These are phyloP conservation scores for Chaetorhynchus papuensis DNA, from an alignment of 2,113 vertebrate species.

Conservation along the genomic window DNA sequence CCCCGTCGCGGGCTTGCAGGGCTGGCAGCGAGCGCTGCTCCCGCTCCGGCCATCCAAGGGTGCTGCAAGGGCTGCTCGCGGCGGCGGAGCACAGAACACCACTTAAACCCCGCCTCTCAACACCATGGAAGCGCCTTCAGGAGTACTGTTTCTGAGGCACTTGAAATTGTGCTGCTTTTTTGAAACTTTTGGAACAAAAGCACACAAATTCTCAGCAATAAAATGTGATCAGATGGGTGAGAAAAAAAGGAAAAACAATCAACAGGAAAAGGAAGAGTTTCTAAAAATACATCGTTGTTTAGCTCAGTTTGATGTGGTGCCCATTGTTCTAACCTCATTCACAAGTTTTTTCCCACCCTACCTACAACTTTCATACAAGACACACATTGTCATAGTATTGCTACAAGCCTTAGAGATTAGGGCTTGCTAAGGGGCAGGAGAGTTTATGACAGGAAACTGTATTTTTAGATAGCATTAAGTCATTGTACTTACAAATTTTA, in stretches of 20 bases:
- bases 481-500: constrained; percentile 89
- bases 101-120: neutral
- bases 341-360: constrained; percentile 68
- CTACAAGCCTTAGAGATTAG: neutral
- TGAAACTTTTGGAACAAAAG: neutral
- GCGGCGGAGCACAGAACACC: rapidly evolving
- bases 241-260: neutral
- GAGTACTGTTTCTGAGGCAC: neutral
- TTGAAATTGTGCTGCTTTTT: neutral
- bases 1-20: rapidly evolving
- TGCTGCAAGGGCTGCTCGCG: neutral
- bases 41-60: neutral
- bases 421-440: neutral
- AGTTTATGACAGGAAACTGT: constrained; percentile 62
- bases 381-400: constrained; percentile 48
- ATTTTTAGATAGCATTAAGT: constrained; percentile 50
- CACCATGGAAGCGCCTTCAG: neutral
- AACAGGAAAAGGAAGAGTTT: neutral
- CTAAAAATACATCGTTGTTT: neutral
- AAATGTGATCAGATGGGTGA: neutral
- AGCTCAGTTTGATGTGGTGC: neutral
- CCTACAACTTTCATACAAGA: constrained; percentile 60
- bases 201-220: neutral
- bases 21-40: neutral
- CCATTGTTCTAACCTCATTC: constrained; percentile 1